Percentiles rank a stretch among this genome's conserved stretches.
Conservation (phyloP, 2,113 vertebrate genomes). For the Scophthalmus maximus region DNA sequence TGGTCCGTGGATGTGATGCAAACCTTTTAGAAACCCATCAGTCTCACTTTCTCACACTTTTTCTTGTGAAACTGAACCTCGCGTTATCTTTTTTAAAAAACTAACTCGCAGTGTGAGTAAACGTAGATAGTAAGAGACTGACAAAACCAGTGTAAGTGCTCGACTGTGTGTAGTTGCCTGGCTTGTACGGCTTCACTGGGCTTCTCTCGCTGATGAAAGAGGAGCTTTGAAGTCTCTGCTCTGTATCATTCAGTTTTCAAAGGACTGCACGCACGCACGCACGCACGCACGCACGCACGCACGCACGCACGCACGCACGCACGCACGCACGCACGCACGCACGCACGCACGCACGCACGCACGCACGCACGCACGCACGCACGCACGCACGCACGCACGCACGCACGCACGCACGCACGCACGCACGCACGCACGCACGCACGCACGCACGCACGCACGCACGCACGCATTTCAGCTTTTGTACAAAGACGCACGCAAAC, state of each 20-base stretch:
- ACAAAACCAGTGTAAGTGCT: constrained; percentile 3
- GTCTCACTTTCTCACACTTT: not conserved
- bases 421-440: constrained; percentile 6
- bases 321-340: constrained; percentile 4
- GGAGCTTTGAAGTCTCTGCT: constrained; percentile 67
- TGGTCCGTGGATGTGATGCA: constrained; percentile 22
- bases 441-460: not conserved
- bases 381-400: constrained; percentile 2
- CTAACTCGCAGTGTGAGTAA: not conserved
- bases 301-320: constrained; percentile 15
- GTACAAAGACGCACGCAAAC: constrained; percentile 44
- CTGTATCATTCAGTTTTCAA: constrained; percentile 55
- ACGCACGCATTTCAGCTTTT: constrained; percentile 22
- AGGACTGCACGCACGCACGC: constrained; percentile 24
- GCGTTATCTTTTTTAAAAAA: not conserved
- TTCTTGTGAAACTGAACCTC: not conserved
- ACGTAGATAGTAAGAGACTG: not conserved
- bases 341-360: constrained; percentile 2
- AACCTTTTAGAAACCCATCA: constrained; percentile 1
- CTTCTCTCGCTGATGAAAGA: constrained; percentile 64
- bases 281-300: constrained; percentile 5
- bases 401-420: not conserved
- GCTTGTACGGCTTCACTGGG: constrained; percentile 34
- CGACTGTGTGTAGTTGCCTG: constrained; percentile 31
- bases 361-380: constrained; percentile 16